Conservation (phyloP, 2,888 invertebrate genomes). For the Drosophila lacicola region DNA sequence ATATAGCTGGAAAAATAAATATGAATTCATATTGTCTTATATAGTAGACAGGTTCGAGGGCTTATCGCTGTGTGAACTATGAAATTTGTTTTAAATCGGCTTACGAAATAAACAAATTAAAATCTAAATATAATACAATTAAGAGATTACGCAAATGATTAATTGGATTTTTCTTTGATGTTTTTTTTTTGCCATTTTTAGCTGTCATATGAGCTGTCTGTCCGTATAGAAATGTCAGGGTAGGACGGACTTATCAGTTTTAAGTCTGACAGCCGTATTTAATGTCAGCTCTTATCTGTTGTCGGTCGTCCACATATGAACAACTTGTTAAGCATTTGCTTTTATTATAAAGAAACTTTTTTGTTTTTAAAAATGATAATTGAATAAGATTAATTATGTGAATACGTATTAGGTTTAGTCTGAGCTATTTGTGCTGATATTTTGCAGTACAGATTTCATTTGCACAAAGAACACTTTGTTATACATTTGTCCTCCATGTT, state of each 20-base stretch:
- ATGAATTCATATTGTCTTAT: slow-evolving; percentile 30
- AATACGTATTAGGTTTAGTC: neutral
- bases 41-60: slow-evolving; percentile 21
- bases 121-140: slow-evolving; percentile 74
- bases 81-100: slow-evolving; percentile 73
- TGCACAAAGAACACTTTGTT: no score
- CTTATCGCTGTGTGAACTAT: slow-evolving; percentile 68
- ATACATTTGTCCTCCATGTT: no score
- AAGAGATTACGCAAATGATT: slow-evolving; percentile 74
- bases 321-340: slow-evolving; percentile 13
- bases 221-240: slow-evolving; percentile 46
- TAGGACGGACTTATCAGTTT: slow-evolving; percentile 42
- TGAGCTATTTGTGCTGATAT: no score
- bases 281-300: slow-evolving; percentile 33
- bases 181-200: slow-evolving; percentile 18
- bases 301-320: slow-evolving; percentile 14
- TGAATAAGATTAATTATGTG: slow-evolving; percentile 1
- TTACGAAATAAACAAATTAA: slow-evolving; percentile 77
- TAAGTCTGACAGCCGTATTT: slow-evolving; percentile 15
- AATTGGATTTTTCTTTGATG: slow-evolving; percentile 53
- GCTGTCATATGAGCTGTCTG: slow-evolving; percentile 31
- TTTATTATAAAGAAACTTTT: neutral
- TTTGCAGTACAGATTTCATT: no score
- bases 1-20: slow-evolving; percentile 9
- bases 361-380: neutral